Conservation (phyloP, 2,888 invertebrate species). For the Agriopis leucophaearia region DNA sequence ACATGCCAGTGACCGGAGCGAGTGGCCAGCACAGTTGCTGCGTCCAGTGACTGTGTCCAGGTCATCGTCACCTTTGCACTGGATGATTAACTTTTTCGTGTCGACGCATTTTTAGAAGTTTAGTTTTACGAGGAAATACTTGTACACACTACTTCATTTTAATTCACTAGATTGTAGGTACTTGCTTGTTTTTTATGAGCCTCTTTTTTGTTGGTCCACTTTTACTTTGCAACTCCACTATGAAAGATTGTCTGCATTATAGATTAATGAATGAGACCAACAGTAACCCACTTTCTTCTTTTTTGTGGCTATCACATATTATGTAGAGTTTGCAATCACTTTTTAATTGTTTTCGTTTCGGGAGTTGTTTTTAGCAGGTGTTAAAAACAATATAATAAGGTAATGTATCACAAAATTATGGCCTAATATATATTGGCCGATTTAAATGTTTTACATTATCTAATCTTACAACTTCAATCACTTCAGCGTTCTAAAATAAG, state of each 20-base stretch:
- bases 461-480: too few relatives aligned
- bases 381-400: too few relatives aligned
- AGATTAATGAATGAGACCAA: too few relatives aligned
- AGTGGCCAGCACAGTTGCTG: slow-evolving; percentile 87
- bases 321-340: background rate
- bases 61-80: slow-evolving; percentile 53
- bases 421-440: background rate
- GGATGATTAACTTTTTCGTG: slow-evolving; percentile 23
- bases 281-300: slow-evolving; percentile 11
- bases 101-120: slow-evolving; percentile 25
- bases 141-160: background rate
- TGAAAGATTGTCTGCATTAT: background rate
- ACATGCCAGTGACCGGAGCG: slow-evolving; percentile 88
- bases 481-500: too few relatives aligned
- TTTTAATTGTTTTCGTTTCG: background rate
- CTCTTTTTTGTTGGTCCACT: background rate
- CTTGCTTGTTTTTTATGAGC: background rate
- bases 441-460: background rate
- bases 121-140: background rate
- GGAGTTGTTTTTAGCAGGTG: background rate
- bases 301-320: background rate
- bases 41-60: slow-evolving; percentile 84
- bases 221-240: background rate
- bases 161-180: background rate
- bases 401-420: too few relatives aligned